Base-by-base conservation (phyloP, 1,140 invertebrate species). In the Megalopta genalis region DNA sequence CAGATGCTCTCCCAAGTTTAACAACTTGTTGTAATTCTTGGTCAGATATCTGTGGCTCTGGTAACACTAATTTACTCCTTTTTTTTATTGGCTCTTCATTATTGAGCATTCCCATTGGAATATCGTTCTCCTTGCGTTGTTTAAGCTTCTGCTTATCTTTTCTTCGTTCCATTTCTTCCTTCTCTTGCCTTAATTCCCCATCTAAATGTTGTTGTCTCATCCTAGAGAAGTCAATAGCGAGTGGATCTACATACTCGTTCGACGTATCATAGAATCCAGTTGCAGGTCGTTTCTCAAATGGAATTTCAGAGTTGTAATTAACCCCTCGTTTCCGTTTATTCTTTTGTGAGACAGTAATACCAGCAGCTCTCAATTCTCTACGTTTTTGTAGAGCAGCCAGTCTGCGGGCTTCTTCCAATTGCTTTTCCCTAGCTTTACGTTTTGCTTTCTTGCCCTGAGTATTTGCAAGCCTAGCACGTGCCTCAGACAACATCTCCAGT, bases 401-500 rank as follows among this genome's bases (percentile, higher is more conserved):
- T 64, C 99, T 94, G 64, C 99, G 95, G 1, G 99, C 99, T 94
- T 99, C 99, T 92, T 99, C 99, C 69, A 99, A 93, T 91, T 99
- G 99, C 90, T 99, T 99, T 92, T 99, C 99, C 71, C 99, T 94
- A 0, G 99, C 99, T 93, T 99, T 99, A 46, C 99, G 94, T 90
- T 99, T 99, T 0, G 99, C 99, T 90, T 99, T 99, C 91, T 99
- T 99, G 42, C 99, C 99, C 91, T 99, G 99, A 3, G 99, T 99
- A 91, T 99, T 99, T 1, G 99, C 99, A 32, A 99, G 93, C 89
- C 99, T 95, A 64, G 99, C 99, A 88, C 99, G 94, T 5, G 99
- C 99, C 93, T 99, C 99, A 0, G 98, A 99, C 59, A 99, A 93
- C 99, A 99, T 99, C 93, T 99, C 99, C 88, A 99, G 91, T 93